Percentiles rank a stretch among this genome's conserved stretches.
These are phyloP conservation scores for Euschistus heros DNA, from an alignment of 1,140 invertebrate genomes.

Conservation along the genomic window DNA sequence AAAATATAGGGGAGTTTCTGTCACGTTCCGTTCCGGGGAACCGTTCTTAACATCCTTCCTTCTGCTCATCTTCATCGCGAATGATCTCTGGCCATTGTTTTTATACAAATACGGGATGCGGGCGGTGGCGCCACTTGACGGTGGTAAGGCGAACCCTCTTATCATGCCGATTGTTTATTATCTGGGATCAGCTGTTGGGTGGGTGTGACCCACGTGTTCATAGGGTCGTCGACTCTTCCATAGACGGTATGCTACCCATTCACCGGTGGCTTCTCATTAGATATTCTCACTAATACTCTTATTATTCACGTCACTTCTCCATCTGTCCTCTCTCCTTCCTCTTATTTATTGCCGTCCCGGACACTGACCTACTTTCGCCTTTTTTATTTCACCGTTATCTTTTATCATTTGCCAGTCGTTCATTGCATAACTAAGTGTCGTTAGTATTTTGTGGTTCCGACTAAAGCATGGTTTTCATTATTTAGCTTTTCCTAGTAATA, in stretches of 20 bases:
- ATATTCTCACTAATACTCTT: constrained; percentile 2
- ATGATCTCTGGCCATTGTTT: too few relatives aligned
- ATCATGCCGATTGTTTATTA: constrained; percentile 7
- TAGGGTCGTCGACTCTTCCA: background rate
- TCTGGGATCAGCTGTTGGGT: constrained; percentile 13
- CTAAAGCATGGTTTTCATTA: too few relatives aligned
- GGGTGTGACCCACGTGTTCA: constrained; percentile 10
- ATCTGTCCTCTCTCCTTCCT: background rate
- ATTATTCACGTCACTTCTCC: background rate
- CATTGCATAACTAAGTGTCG: too few relatives aligned
- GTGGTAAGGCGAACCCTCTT: too few relatives aligned
- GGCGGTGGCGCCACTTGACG: too few relatives aligned
- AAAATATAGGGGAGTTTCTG: too few relatives aligned
- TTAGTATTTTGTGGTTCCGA: too few relatives aligned
- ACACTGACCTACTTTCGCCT: background rate
- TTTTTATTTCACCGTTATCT: background rate
- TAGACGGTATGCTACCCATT: constrained; percentile 7
- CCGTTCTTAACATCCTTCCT: too few relatives aligned
- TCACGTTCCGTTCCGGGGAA: too few relatives aligned
- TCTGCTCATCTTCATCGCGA: too few relatives aligned
- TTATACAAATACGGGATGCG: too few relatives aligned
- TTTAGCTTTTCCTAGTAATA: too few relatives aligned
- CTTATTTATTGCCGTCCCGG: background rate
- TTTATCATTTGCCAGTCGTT: background rate
- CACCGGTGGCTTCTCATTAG: background rate